Evolutionary conservation across 2,113 vertebrate species (phyloP).

Genomic region (Ellobius talpinus): DNA sequence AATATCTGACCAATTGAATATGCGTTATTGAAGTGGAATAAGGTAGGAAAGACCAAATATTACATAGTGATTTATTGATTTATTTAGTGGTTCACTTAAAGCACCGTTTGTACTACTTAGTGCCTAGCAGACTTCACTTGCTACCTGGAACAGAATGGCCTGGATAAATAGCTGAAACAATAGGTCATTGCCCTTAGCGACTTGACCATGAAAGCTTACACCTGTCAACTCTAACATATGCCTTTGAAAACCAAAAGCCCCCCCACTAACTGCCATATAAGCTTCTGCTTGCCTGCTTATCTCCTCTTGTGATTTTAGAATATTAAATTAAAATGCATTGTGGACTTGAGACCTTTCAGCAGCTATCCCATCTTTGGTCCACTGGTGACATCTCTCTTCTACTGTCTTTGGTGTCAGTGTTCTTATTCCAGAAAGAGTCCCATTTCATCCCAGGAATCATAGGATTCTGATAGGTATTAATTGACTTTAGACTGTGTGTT

Average conservation of each 20-base stretch:
- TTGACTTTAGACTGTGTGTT: neutral
- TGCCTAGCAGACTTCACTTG: neutral
- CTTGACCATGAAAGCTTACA: neutral
- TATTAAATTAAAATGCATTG: neutral
- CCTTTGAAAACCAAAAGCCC: neutral
- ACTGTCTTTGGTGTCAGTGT: neutral
- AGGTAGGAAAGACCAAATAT: neutral
- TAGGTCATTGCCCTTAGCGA: neutral
- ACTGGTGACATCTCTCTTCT: neutral
- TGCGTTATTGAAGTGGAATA: neutral
- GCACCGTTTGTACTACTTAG: neutral
- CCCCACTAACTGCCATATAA: neutral
- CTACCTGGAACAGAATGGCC: neutral
- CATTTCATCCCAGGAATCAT: neutral
- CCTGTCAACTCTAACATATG: neutral
- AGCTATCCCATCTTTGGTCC: neutral
- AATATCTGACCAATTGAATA: neutral
- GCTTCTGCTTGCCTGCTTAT: neutral
- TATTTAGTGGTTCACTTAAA: neutral
- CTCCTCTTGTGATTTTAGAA: neutral
- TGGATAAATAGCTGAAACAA: neutral
- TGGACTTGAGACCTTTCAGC: neutral
- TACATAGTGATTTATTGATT: neutral
- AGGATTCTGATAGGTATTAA: neutral
- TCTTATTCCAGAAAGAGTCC: neutral